A percentile compares a stretch with the other conserved stretches of the same genome.
These are phyloP conservation scores for Lycocerus yunnanus DNA, from an alignment of 2,888 invertebrate species.

Conservation along the genomic window DNA sequence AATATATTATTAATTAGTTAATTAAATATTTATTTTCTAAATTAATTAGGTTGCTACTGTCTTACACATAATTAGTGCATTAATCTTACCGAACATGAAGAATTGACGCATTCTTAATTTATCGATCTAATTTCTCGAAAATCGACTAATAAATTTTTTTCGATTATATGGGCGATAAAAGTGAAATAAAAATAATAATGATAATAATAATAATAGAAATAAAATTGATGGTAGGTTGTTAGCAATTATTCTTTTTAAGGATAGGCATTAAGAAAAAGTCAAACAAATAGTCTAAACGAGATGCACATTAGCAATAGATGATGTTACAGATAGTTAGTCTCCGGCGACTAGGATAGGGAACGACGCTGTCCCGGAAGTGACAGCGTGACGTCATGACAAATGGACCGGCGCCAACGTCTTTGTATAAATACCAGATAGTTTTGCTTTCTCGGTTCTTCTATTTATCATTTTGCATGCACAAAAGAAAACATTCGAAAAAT, in stretches of 20 bases:
- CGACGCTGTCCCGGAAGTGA: conserved; percentile 49
- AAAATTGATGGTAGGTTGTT: not conserved
- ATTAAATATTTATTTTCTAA: not conserved
- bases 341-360: conserved; percentile 35
- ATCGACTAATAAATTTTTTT: not conserved
- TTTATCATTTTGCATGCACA: conserved; percentile 12
- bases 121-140: not conserved
- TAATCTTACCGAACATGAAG: not conserved
- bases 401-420: conserved; percentile 55
- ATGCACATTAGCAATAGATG: conserved; percentile 40
- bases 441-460: conserved; percentile 22
- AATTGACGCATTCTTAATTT: not conserved
- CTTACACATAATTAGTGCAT: not conserved
- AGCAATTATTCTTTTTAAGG: not conserved
- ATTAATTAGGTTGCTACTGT: not conserved
- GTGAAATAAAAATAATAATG: not conserved
- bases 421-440: conserved; percentile 25
- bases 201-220: not conserved
- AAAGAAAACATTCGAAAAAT: not conserved
- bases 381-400: conserved; percentile 56
- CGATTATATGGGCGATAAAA: not conserved
- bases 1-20: not conserved
- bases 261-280: conserved; percentile 2
- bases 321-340: conserved; percentile 44
- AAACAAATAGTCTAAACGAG: conserved; percentile 22